A percentile compares a stretch with the other conserved stretches of the same genome.
phyloP scores from a whole-genome alignment of 1,140 invertebrate genomes.

The Megalonaias nervosa region DNA sequence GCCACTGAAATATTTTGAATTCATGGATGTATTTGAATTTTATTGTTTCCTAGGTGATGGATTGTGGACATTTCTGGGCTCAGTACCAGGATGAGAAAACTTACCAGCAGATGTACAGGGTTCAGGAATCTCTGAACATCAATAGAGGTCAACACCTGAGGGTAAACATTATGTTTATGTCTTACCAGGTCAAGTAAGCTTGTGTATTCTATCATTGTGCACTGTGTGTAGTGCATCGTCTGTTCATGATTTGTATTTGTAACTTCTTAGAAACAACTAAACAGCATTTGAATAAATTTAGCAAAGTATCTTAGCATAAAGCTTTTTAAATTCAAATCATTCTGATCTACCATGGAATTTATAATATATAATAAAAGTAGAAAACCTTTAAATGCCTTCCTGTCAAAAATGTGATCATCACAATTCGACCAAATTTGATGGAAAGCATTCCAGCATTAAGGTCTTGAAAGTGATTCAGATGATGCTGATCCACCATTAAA shows the following conservation, averaged over 20 bases:
- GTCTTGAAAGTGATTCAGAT: too few relatives aligned
- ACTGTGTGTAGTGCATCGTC: background rate
- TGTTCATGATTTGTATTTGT: background rate
- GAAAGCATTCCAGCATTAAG: too few relatives aligned
- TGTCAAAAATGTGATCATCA: too few relatives aligned
- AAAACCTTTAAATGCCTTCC: too few relatives aligned
- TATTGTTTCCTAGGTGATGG: constrained; percentile 53
- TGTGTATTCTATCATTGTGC: background rate
- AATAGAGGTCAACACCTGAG: constrained; percentile 35
- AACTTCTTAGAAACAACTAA: too few relatives aligned
- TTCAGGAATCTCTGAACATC: constrained; percentile 49
- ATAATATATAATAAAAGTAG: too few relatives aligned
- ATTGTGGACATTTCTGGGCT: constrained; percentile 70
- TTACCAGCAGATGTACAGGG: constrained; percentile 29
- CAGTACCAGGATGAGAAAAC: constrained; percentile 52
- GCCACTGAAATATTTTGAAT: too few relatives aligned
- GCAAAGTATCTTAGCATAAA: too few relatives aligned
- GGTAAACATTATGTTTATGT: constrained; percentile 22
- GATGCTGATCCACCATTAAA: too few relatives aligned
- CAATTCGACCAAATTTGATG: too few relatives aligned
- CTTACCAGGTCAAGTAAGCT: background rate
- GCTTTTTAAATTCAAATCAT: background rate
- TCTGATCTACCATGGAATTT: background rate
- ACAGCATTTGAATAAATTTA: too few relatives aligned
- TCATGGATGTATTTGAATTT: too few relatives aligned